These are phyloP conservation scores for Drosophila nannoptera DNA, from an alignment of 1,140 invertebrate species.

Conservation along the genomic window DNA sequence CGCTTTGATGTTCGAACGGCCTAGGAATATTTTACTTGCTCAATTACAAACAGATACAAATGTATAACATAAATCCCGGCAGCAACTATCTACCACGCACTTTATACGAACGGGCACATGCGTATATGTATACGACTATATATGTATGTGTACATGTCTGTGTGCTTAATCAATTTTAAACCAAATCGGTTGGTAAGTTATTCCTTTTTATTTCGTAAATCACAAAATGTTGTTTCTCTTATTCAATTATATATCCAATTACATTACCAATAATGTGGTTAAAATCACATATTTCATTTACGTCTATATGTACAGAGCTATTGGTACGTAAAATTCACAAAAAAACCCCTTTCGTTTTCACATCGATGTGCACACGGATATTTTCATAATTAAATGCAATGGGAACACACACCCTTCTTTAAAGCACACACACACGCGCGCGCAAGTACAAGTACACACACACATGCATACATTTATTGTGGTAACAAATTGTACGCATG, in stretches of 20 bases:
- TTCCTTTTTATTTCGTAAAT: too few species aligned
- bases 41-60: too few species aligned
- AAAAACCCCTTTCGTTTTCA: slow-evolving; percentile 8
- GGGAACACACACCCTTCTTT: slow-evolving; percentile 13
- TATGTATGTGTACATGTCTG: too few species aligned
- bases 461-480: slow-evolving; percentile 8
- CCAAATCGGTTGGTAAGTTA: too few species aligned
- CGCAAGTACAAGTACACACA: slow-evolving; percentile 2
- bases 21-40: too few species aligned
- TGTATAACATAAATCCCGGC: too few species aligned
- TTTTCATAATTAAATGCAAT: slow-evolving; percentile 9
- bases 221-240: too few species aligned
- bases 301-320: slow-evolving; percentile 6
- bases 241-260: background rate
- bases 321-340: background rate
- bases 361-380: background rate
- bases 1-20: too few species aligned
- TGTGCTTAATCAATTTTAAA: background rate
- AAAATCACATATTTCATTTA: slow-evolving; percentile 1
- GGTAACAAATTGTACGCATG: slow-evolving; percentile 14
- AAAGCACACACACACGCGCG: background rate
- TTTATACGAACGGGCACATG: too few species aligned
- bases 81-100: too few species aligned
- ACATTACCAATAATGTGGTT: background rate
- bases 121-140: too few species aligned